Base-by-base conservation (phyloP, 1,140 invertebrate species). In the Drosophila pseudoananassae region DNA sequence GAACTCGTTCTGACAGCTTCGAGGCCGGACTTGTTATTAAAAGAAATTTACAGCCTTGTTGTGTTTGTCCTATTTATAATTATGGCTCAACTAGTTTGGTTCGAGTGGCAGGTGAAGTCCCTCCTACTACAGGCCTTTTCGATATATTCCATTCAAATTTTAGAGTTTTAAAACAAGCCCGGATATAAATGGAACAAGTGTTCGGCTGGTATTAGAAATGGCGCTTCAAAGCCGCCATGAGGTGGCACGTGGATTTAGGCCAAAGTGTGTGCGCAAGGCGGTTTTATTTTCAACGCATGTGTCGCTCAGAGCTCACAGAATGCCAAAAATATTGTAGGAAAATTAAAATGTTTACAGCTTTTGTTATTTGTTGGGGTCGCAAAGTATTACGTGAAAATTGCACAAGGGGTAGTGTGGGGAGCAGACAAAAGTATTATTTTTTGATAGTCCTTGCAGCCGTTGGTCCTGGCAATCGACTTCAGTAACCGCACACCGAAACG, bases 311-410 rank as follows among this genome's bases (percentile, higher is more conserved):
- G 36, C 50, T 45, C 52, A 63, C 14, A 46, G 46, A 83, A 84
- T 73, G 77, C 50, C 77, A 65, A 87, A 87, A 77, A 82, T 82
- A 77, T 87, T 81, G 82, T 63, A 53, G 68, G 73, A 80, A 85
- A 87, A 85, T 85, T 87, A 85, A 84, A 85, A 85, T 85, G 71
- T 85, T 84, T 84, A 81, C 81, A 87, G 84, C 81, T 85, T 87
- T 87, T 73, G 73, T 85, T 85, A 58, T 81, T 70, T 75, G 77
- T 60, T 63, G 68, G 68, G 57, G 63, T 74, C 73, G 46, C 81
- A 59, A 65, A 63, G 82, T 63, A 84, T 77, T 81, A 87, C 81
- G 81, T 84, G 73, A 77, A 84, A 84, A 84, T 84, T 47, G 45
- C 29, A 50, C 27, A 20, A 27, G 56, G 25, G 9, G 49, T 56